Percentiles rank a stretch among this genome's conserved stretches.
Evolutionary conservation across 2,113 vertebrate species (phyloP).

Genomic region (Urocynchramus pylzowi): DNA sequence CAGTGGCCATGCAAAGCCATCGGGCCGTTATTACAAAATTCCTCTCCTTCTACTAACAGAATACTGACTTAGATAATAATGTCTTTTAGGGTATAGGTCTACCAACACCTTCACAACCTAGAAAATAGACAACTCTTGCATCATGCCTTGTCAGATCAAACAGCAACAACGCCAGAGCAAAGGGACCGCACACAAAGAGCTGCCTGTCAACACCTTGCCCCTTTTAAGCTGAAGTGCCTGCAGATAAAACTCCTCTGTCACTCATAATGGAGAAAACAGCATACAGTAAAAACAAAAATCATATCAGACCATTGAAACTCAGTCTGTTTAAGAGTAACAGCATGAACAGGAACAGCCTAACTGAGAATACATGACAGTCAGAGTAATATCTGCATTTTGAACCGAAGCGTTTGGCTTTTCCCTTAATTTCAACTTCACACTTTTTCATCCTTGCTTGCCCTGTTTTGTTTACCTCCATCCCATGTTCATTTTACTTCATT

Average conservation of each 20-base stretch:
- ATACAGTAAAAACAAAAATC: not conserved
- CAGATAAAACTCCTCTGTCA: not conserved
- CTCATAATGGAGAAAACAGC: not conserved
- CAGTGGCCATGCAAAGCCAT: not conserved
- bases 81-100: not conserved
- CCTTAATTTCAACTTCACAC: not conserved
- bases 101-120: not conserved
- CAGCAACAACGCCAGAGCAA: not conserved
- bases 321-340: not conserved
- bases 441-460: not conserved
- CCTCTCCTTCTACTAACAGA: not conserved
- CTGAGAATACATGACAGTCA: not conserved
- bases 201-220: not conserved
- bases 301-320: not conserved
- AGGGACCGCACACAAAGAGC: not conserved
- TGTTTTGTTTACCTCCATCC: not conserved
- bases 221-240: not conserved
- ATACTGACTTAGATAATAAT: not conserved
- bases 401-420: not conserved
- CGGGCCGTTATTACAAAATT: not conserved
- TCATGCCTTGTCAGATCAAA: not conserved
- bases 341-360: not conserved
- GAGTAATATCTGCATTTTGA: not conserved
- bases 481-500: not conserved
- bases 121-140: not conserved